These are phyloP conservation scores for Donacobius atricapilla DNA, from an alignment of 2,113 vertebrate genomes.

Conservation along the genomic window DNA sequence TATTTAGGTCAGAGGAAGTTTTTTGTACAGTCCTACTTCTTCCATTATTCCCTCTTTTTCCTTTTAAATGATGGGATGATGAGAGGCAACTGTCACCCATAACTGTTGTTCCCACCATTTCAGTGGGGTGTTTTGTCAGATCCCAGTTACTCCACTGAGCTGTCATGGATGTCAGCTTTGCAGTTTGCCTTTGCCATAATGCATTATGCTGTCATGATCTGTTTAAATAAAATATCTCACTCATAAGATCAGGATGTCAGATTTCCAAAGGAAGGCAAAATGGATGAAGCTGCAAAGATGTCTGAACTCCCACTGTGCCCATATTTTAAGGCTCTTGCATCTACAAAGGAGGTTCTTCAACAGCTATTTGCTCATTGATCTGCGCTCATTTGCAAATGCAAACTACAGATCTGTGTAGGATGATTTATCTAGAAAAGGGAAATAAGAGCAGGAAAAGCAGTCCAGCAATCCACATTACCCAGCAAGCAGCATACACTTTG, in stretches of 20 bases:
- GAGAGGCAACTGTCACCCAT: neutral
- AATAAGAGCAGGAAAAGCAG: neutral
- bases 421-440: neutral
- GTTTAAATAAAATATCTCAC: constrained; percentile 36
- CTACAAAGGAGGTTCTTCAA: neutral
- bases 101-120: neutral
- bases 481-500: neutral
- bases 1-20: neutral
- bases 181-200: neutral
- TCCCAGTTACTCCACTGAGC: neutral
- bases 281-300: neutral
- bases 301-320: neutral
- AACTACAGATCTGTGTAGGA: neutral
- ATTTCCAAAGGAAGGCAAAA: neutral
- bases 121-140: neutral
- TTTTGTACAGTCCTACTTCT: neutral
- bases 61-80: neutral
- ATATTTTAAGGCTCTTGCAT: neutral
- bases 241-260: neutral
- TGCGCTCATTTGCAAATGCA: neutral
- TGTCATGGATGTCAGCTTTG: neutral
- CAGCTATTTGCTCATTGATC: neutral
- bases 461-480: neutral
- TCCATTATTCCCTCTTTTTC: neutral
- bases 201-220: neutral